Evolutionary conservation across 2,113 vertebrate genomes (phyloP), one percentile per base, ranked within the genome.

Genomic region (Sitta europaea): DNA sequence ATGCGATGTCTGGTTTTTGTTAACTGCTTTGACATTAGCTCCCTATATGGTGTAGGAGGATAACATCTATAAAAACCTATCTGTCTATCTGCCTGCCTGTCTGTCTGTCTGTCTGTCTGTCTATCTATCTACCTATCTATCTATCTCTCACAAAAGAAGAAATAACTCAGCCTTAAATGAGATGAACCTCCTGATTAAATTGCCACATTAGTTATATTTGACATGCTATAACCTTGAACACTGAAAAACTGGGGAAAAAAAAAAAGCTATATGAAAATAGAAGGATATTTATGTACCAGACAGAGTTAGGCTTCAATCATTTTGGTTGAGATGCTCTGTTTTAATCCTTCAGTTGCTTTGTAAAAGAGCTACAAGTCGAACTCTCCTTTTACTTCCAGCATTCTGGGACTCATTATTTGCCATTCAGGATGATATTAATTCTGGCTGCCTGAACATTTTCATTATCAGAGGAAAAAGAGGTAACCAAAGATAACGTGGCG

Each of bases 371-470:
- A 8, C 20, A 55, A 92, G 48, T 67, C 86, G 76, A 85, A 35
- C n/a, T 65, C 42, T 31, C 24, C 45, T 93, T 92, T 94, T 77
- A 82, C 61, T 93, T 80, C 29, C 73, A 83, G 47, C 5, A 3
- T 87, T 92, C 80, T 65, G 79, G 83, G 88, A 91, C 78, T 94
- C 17, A 48, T 86, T 92, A 94, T 91, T 94, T 93, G 73, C 70
- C 43, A 86, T 94, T 90, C 75, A 86, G 0, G 0, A 33, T 65
- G 65, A 76, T 95, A 93, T 94, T 96, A 96, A 96, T 96, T 95
- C 90, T 95, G 75, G 55, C 59, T 97, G 96, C 79, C 72, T 91
- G 94, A 92, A 91, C 80, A 84, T 97, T 97, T 96, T 96, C 94
- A 96, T 96, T 97, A 94, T 84, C 70, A 94, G 86, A 95, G 76